These are phyloP conservation scores for Meteorus colon DNA, from an alignment of 2,888 invertebrate species.

Conservation along the genomic window DNA sequence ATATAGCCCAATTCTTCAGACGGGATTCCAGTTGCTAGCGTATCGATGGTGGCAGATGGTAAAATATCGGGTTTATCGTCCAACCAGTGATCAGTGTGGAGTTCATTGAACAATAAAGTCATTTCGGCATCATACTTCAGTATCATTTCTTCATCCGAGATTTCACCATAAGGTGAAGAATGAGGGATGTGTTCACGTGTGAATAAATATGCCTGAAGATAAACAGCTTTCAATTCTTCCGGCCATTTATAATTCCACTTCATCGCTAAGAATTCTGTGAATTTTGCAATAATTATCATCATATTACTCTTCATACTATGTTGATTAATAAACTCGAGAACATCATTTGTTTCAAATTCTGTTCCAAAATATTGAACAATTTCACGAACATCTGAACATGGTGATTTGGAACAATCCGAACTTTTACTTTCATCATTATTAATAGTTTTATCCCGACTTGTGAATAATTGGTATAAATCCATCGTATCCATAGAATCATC, in stretches of 20 bases:
- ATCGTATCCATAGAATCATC: constrained; percentile 79
- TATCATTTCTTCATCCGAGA: constrained; percentile 68
- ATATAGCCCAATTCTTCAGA: constrained; percentile 74
- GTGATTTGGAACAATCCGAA: constrained; percentile 66
- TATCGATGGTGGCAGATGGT: constrained; percentile 61
- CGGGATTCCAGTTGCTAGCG: constrained; percentile 70
- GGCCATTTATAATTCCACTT: constrained; percentile 83
- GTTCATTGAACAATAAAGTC: constrained; percentile 76
- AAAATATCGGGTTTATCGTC: constrained; percentile 61
- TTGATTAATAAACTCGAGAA: constrained; percentile 78
- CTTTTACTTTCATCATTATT: constrained; percentile 60
- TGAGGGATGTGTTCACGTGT: constrained; percentile 77
- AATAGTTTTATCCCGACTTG: constrained; percentile 71
- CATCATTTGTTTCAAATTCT: constrained; percentile 79
- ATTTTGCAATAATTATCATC: constrained; percentile 78
- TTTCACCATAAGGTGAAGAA: constrained; percentile 72
- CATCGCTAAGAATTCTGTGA: constrained; percentile 76
- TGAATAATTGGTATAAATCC: constrained; percentile 79
- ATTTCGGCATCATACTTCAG: constrained; percentile 74
- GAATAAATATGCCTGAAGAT: constrained; percentile 78
- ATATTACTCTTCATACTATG: constrained; percentile 73
- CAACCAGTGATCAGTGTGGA: constrained; percentile 72
- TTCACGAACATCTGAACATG: constrained; percentile 57
- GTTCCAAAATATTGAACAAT: constrained; percentile 78
- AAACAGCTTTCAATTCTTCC: constrained; percentile 76